These are phyloP conservation scores for Melanaphis sacchari DNA, from an alignment of 1,140 invertebrate genomes.

Conservation along the genomic window DNA sequence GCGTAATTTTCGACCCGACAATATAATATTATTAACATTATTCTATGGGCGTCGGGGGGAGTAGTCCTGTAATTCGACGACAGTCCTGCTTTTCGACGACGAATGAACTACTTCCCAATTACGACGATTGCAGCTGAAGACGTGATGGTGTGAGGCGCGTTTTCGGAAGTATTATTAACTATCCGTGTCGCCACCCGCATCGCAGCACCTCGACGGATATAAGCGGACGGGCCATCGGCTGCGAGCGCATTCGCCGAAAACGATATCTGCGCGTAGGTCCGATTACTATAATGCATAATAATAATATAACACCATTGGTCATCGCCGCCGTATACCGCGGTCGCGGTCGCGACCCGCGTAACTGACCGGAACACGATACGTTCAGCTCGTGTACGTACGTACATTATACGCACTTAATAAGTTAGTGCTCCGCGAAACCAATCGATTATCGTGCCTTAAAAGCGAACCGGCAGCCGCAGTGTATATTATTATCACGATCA, in stretches of 20 bases:
- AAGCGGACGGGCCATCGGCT: too few relatives aligned
- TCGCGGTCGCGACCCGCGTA: not conserved
- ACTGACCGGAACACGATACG: not conserved
- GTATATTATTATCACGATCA: not conserved
- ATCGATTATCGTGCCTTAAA: not conserved
- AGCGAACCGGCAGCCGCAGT: not conserved
- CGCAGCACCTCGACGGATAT: not conserved
- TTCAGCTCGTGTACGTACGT: not conserved
- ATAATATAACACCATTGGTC: not conserved
- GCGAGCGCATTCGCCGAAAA: not conserved
- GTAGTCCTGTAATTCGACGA: not conserved
- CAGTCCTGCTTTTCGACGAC: not conserved
- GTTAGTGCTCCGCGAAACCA: not conserved
- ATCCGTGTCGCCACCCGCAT: not conserved
- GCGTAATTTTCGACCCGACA: not conserved
- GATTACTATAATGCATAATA: too few relatives aligned
- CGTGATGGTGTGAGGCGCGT: not conserved
- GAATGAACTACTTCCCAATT: not conserved
- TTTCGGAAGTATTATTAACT: not conserved
- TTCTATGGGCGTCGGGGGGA: not conserved
- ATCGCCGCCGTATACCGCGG: not conserved
- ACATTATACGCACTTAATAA: not conserved
- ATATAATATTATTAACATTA: not conserved
- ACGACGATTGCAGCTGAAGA: too few relatives aligned
- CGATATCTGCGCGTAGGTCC: not conserved